Percentiles rank a stretch among this genome's conserved stretches.
Evolutionary conservation across 1,140 invertebrate genomes (phyloP).

Genomic region (Ceratina japonica): DNA sequence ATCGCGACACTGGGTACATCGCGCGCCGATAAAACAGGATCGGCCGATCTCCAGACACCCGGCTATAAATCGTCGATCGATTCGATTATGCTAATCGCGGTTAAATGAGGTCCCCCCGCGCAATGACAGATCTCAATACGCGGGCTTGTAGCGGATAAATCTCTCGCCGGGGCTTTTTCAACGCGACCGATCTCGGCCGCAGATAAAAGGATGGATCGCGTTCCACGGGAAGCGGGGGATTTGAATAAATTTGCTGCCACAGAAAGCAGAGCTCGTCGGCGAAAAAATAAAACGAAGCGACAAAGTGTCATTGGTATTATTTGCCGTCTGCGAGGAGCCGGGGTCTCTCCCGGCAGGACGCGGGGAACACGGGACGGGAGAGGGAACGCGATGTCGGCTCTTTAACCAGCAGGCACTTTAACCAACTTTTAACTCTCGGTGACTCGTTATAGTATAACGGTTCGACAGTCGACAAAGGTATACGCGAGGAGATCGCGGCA

Average conservation of each 20-base stretch:
- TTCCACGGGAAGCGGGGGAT: slow-evolving; percentile 9
- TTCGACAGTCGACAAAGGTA: slow-evolving; percentile 63
- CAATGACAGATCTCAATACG: slow-evolving; percentile 8
- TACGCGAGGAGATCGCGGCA: slow-evolving; percentile 54
- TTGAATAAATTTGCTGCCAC: slow-evolving; percentile 16
- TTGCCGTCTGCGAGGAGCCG: slow-evolving; percentile 6
- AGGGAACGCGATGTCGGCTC: neutral
- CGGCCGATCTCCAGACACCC: slow-evolving; percentile 7
- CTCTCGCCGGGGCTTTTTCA: slow-evolving; percentile 16
- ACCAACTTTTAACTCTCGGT: slow-evolving; percentile 49
- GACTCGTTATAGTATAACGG: slow-evolving; percentile 71
- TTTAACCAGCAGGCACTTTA: slow-evolving; percentile 57
- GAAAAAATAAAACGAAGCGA: neutral
- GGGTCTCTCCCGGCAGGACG: neutral
- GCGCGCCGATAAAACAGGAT: slow-evolving; percentile 63
- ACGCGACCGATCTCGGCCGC: slow-evolving; percentile 5
- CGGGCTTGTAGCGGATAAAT: slow-evolving; percentile 29
- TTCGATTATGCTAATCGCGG: slow-evolving; percentile 39
- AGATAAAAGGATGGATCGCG: neutral
- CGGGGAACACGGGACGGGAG: neutral
- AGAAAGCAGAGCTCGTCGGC: too few species aligned
- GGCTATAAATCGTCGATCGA: slow-evolving; percentile 27
- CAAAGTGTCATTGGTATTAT: slow-evolving; percentile 8
- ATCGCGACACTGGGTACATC: slow-evolving; percentile 52
- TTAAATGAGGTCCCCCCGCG: slow-evolving; percentile 1